A percentile compares a stretch with the other conserved stretches of the same genome.
Conservation (phyloP, 2,113 vertebrate species). For the Sphyrna mokarran region DNA sequence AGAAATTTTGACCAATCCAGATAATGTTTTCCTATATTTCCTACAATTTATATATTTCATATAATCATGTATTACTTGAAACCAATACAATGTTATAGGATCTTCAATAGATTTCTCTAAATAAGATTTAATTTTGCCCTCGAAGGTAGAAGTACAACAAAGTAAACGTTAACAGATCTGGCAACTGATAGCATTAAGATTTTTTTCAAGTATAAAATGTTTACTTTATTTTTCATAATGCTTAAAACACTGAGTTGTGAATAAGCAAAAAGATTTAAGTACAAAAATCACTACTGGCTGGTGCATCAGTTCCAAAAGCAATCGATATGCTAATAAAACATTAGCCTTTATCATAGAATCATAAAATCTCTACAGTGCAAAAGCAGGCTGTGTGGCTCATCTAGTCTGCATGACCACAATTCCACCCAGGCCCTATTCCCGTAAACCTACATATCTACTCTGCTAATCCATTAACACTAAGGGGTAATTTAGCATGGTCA, state of each 20-base stretch:
- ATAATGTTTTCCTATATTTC: background rate
- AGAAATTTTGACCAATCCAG: background rate
- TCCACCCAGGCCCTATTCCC: too few relatives aligned
- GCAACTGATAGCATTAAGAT: background rate
- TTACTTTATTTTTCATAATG: background rate
- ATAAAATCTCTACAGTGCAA: too few relatives aligned
- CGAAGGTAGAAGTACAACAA: background rate
- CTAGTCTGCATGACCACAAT: too few relatives aligned
- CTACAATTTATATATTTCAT: background rate
- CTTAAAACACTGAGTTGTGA: background rate
- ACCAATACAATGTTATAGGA: background rate
- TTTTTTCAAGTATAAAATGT: background rate
- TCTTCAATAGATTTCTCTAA: background rate
- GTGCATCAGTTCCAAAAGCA: background rate
- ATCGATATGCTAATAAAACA: background rate
- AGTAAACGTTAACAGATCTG: background rate
- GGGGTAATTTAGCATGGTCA: too few relatives aligned
- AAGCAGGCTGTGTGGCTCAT: too few relatives aligned
- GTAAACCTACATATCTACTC: too few relatives aligned
- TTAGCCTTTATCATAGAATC: background rate
- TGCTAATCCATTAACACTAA: too few relatives aligned
- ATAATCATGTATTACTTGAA: background rate
- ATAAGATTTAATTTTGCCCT: background rate
- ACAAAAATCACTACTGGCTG: background rate
- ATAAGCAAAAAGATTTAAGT: background rate